Evolutionary conservation across 2,888 invertebrate genomes (phyloP), one percentile per base, ranked within the genome.

Genomic region (Stictocephala bisonia): DNA sequence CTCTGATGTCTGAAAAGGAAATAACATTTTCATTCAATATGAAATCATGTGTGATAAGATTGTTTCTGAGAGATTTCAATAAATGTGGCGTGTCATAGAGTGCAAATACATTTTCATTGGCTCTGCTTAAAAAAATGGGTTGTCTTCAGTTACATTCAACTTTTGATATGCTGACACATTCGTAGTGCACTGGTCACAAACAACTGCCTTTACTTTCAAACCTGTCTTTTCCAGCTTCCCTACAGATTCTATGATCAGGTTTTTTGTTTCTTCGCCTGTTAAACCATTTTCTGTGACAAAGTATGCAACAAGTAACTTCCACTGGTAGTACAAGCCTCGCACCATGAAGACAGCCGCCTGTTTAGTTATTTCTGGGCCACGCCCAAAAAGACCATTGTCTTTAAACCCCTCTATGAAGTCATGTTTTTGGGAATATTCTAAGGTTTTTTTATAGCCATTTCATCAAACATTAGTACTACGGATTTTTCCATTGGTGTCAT

Each of bases 271-370:
- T 18, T 29, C 50, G 13, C 74, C 75, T 29, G 2, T 48, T 3
- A 76, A 73, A 13, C 73, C 74, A 18, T 72, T 74, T 51, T 73
- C 40, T 13, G 76, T 74, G 24, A 79, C 56, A 70, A 73, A 77
- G 74, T 78, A 80, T 31, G 73, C 67, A 6, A 80, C 66, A 3
- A 79, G 78, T 44, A 79, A 77, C 64, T 79, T 79, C 80, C 80
- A 81, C n/a, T 75, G 48, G 7, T 73, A 75, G 18, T 73, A 74
- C 1, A 79, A 48, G 2, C 80, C 79, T 27, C 76, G 71, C 9
- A 79, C 26, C 79, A 80, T 78, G 29, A 80, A 80, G 0, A 79
- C 78, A 26, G 79, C 67, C 11, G 78, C 79, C 24, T 79, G 75
- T 48, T 76, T 79, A 6, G 77, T 79, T 6, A 73, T n/a, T 66